Percentiles rank a stretch among this genome's conserved stretches.
Conservation (phyloP, 2,888 invertebrate genomes). For the Hypolimnas misippus region DNA sequence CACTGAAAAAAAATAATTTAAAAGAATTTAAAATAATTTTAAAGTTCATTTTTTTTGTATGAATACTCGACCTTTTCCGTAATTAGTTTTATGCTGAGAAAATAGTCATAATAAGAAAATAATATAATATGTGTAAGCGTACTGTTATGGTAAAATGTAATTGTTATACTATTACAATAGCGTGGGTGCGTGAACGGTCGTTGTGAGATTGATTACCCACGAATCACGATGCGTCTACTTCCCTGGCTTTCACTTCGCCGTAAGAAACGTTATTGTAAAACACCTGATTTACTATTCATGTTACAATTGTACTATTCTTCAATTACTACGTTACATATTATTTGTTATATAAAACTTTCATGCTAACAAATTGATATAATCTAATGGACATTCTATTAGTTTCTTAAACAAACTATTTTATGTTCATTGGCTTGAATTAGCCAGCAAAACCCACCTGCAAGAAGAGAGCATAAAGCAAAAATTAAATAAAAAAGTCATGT, state of each 20-base stretch:
- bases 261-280: constrained; percentile 30
- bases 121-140: neutral
- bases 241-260: constrained; percentile 50
- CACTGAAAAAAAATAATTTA: no score
- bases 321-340: neutral
- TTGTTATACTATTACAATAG: constrained; percentile 45
- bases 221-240: constrained; percentile 35
- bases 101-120: neutral
- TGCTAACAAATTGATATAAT: neutral
- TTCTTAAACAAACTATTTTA: no score
- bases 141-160: constrained; percentile 26
- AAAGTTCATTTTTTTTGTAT: neutral
- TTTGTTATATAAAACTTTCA: neutral
- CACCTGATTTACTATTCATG: constrained; percentile 18
- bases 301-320: neutral
- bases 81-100: neutral
- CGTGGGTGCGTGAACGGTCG: constrained; percentile 45
- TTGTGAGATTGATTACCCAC: constrained; percentile 53
- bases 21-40: no score
- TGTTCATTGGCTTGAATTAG: no score
- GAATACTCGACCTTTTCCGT: neutral
- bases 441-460: no score
- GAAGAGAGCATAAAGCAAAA: no score
- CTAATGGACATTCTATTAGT: neutral
- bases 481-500: no score